phyloP scores from a whole-genome alignment of 2,797 vertebrate species.

The Poecilia wingei region DNA sequence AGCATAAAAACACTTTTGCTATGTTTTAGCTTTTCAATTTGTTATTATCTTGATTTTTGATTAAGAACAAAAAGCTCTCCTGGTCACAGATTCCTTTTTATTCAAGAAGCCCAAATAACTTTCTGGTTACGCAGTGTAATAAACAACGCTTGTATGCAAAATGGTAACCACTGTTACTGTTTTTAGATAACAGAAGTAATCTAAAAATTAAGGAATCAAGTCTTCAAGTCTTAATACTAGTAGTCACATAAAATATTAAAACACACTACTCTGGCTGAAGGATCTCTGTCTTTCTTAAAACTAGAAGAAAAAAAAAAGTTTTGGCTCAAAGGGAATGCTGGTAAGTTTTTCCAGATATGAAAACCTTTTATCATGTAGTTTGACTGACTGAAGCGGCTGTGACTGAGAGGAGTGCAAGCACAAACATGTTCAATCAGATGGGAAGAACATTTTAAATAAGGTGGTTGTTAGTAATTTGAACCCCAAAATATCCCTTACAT shows the following conservation, averaged over 20 bases:
- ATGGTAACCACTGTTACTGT: too few species aligned
- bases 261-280: not conserved
- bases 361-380: not conserved
- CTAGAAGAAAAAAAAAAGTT: not conserved
- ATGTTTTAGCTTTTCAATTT: not conserved
- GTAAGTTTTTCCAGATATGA: not conserved
- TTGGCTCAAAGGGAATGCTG: not conserved
- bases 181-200: not conserved
- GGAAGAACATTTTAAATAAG: not conserved
- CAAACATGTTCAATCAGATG: not conserved
- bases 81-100: not conserved
- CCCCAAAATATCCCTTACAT: not conserved
- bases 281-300: too few species aligned
- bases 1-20: not conserved
- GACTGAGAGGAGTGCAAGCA: not conserved
- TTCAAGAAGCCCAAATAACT: not conserved
- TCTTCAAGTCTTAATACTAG: not conserved
- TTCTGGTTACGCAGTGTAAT: not conserved
- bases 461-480: not conserved
- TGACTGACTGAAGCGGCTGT: not conserved
- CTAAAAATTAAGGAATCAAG: not conserved
- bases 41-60: not conserved
- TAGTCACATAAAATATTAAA: not conserved
- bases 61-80: not conserved
- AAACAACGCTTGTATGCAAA: not conserved